Evolutionary conservation across 2,888 invertebrate genomes (phyloP), one percentile per base, ranked within the genome.

Genomic region (Clivina fossor): DNA sequence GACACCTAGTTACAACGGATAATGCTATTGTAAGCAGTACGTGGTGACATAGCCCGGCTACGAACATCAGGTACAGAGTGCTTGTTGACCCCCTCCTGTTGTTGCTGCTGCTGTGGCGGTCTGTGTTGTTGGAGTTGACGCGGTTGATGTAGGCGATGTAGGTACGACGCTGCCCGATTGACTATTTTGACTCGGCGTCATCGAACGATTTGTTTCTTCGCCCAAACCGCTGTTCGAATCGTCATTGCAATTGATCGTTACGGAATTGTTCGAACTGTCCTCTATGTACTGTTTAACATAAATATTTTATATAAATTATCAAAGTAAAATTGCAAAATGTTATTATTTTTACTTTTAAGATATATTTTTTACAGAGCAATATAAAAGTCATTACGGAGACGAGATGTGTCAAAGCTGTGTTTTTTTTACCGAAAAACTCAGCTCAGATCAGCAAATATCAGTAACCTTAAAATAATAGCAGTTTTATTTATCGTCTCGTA

Each of bases 221-320:
- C 62, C 64, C 4, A 71, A 62, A 60, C 74, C 71, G 60, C 73
- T 73, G 63, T 74, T 75, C 4, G 77, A 77, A 65, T 77, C 77
- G 46, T 76, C 76, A 56, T 72, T 73, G 61, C 71, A 69, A 57
- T 69, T 71, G 24, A 74, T 61, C 7, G 57, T 63, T 7, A 66
- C 62, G 4, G 75, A 76, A 57, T 68, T 69, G 59, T 74, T 75
- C n/a, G 76, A 75, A 58, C 72, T 73, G 32, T 76, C 76, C 61
- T 75, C 76, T 18, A 32, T 47, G 59, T 69, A 74, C 75, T 76
- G 62, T n/a, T n/a, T n/a, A n/a, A n/a, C n/a, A n/a, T 51, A 67
- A 65, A 59, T 38, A 37, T 61, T n/a, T n/a, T n/a, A n/a, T n/a
- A n/a, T n/a, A n/a, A n/a, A n/a, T n/a, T n/a, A n/a, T n/a, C n/a